Evolutionary conservation across 2,113 vertebrate genomes (phyloP).

Genomic region (Lepus timidus): DNA sequence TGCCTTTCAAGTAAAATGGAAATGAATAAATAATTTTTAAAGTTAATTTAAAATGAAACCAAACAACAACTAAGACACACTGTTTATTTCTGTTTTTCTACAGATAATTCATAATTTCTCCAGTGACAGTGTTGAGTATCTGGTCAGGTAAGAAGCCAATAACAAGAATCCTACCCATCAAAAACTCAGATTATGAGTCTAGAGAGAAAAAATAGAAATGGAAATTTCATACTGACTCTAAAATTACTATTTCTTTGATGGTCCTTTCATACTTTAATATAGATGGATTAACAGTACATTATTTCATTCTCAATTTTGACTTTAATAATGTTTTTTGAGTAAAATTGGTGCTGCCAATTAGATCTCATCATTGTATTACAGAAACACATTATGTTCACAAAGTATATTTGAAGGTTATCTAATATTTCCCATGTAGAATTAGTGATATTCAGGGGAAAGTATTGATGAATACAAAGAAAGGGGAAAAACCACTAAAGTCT

Average conservation of each 20-base stretch:
- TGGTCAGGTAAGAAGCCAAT: constrained; percentile 41
- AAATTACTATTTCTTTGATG: constrained; percentile 71
- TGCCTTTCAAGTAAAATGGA: too few relatives aligned
- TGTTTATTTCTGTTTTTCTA: constrained; percentile 24
- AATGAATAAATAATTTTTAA: too few relatives aligned
- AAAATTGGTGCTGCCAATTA: constrained; percentile 33
- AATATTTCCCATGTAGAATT: background rate
- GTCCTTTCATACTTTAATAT: constrained; percentile 63
- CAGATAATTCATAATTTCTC: constrained; percentile 47
- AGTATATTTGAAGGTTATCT: background rate
- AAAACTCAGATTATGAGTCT: constrained; percentile 43
- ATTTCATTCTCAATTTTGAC: constrained; percentile 72
- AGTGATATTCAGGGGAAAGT: constrained; percentile 25
- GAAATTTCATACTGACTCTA: constrained; percentile 72
- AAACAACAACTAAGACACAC: constrained; percentile 2
- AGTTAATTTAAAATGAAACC: constrained; percentile 40
- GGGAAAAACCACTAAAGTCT: background rate
- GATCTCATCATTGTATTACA: constrained; percentile 62
- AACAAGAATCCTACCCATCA: background rate
- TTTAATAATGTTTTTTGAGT: constrained; percentile 73
- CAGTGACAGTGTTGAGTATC: constrained; percentile 61
- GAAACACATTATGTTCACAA: constrained; percentile 51
- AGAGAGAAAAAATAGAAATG: constrained; percentile 26
- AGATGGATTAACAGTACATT: constrained; percentile 66
- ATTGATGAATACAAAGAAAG: constrained; percentile 29